phyloP scores from a whole-genome alignment of 2,888 invertebrate species.

The Abscondita cerata region DNA sequence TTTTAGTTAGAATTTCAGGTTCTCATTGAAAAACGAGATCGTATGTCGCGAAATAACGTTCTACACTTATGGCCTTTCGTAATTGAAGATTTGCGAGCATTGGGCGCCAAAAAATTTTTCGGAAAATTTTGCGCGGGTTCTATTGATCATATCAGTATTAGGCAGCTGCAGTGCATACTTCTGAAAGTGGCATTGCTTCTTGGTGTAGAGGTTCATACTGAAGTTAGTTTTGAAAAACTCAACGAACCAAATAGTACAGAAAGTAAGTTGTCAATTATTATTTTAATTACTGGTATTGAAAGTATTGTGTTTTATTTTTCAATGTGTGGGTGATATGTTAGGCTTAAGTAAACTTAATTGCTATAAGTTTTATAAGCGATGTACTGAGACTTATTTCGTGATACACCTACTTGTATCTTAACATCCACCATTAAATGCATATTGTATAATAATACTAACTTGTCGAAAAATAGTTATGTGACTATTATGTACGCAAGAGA shows the following conservation, averaged over 20 bases:
- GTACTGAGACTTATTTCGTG: too few relatives aligned
- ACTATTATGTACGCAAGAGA: too few relatives aligned
- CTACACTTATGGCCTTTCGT: constrained; percentile 98
- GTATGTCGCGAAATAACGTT: constrained; percentile 95
- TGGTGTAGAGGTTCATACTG: constrained; percentile 95
- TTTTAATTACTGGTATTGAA: too few relatives aligned
- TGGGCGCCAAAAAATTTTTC: constrained; percentile 98
- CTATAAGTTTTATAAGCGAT: too few relatives aligned
- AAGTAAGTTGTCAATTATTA: constrained; percentile 60
- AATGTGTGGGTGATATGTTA: too few relatives aligned
- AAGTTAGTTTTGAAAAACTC: constrained; percentile 86
- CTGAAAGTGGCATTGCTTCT: constrained; percentile 93
- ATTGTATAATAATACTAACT: too few relatives aligned
- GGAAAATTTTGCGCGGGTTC: constrained; percentile 98
- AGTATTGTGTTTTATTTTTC: too few relatives aligned
- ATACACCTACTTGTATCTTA: too few relatives aligned
- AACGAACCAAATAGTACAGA: constrained; percentile 76
- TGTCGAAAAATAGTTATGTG: too few relatives aligned
- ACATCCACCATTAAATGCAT: too few relatives aligned
- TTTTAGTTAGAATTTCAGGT: constrained; percentile 58
- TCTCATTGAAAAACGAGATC: constrained; percentile 93
- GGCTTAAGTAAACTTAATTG: too few relatives aligned
- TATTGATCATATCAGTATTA: constrained; percentile 97
- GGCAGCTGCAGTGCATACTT: constrained; percentile 94
- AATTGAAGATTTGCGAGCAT: constrained; percentile 89